These are phyloP conservation scores for Budorcas taxicolor DNA, from an alignment of 2,113 vertebrate genomes.

Conservation along the genomic window DNA sequence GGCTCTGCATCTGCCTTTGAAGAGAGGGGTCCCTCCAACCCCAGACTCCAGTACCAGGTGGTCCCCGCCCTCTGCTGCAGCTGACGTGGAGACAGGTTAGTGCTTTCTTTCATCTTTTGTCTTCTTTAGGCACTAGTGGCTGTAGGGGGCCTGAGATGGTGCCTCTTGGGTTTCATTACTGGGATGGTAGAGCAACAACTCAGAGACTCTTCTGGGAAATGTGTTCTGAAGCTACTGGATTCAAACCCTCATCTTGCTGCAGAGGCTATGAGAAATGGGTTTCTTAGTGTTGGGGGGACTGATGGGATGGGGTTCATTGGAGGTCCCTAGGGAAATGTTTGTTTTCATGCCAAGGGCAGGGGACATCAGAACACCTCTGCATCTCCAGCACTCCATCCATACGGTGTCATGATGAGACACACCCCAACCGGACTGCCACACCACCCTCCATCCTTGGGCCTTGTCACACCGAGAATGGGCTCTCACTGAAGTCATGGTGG, in stretches of 20 bases:
- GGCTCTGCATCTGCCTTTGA: slow-evolving; percentile 41
- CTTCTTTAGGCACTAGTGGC: not conserved
- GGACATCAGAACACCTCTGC: not conserved
- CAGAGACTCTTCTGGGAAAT: not conserved
- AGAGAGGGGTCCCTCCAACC: slow-evolving; percentile 44
- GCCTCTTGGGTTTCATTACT: not conserved
- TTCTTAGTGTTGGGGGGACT: not conserved
- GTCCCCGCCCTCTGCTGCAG: slow-evolving; percentile 19
- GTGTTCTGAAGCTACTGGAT: not conserved
- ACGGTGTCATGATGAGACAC: not conserved
- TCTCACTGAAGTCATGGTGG: not conserved
- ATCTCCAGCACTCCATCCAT: not conserved
- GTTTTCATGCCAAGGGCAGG: not conserved
- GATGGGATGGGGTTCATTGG: not conserved
- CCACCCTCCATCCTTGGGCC: not conserved
- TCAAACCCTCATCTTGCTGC: not conserved
- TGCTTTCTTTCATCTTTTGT: not conserved
- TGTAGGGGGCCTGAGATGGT: not conserved
- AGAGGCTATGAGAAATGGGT: not conserved
- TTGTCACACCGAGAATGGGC: not conserved
- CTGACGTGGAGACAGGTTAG: slow-evolving; percentile 64
- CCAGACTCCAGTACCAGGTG: slow-evolving; percentile 33
- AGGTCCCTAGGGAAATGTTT: not conserved
- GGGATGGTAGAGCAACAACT: not conserved
- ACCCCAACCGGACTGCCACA: not conserved